These are phyloP conservation scores for Porites australiensis DNA, from an alignment of 64 coral and sea anemone species.

Conservation along the genomic window DNA sequence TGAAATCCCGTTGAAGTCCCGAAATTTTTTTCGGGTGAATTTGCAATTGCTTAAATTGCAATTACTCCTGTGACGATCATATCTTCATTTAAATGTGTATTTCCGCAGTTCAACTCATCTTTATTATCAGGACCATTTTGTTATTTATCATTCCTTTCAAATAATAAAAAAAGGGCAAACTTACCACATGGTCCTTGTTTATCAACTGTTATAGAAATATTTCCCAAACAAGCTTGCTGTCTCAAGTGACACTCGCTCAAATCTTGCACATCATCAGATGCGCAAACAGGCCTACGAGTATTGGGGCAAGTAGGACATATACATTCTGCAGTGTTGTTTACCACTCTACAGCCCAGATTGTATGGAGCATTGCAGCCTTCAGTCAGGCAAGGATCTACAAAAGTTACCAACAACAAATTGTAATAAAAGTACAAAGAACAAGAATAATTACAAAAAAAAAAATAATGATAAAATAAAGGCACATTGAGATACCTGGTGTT, in stretches of 20 bases:
- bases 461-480: not conserved
- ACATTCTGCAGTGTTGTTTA: conserved; percentile 31
- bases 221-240: conserved; percentile 50
- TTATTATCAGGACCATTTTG: too few species aligned
- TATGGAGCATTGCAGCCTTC: conserved; percentile 47
- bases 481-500: not conserved
- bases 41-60: too few species aligned
- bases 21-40: too few species aligned
- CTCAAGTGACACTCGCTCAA: conserved; percentile 40
- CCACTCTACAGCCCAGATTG: conserved; percentile 58
- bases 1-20: too few species aligned
- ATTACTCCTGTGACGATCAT: too few species aligned
- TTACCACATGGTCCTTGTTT: conserved; percentile 57
- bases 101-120: too few species aligned
- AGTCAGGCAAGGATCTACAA: conserved; percentile 60
- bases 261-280: conserved; percentile 47
- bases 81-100: too few species aligned
- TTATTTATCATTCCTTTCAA: too few species aligned
- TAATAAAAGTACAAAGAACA: not conserved
- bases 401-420: not conserved
- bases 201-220: not conserved
- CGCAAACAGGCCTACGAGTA: conserved; percentile 37
- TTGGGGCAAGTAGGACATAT: conserved; percentile 55
- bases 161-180: not conserved
- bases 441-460: not conserved